Conservation (phyloP, 2,888 invertebrate species). For the Polydrusus tereticollis region DNA sequence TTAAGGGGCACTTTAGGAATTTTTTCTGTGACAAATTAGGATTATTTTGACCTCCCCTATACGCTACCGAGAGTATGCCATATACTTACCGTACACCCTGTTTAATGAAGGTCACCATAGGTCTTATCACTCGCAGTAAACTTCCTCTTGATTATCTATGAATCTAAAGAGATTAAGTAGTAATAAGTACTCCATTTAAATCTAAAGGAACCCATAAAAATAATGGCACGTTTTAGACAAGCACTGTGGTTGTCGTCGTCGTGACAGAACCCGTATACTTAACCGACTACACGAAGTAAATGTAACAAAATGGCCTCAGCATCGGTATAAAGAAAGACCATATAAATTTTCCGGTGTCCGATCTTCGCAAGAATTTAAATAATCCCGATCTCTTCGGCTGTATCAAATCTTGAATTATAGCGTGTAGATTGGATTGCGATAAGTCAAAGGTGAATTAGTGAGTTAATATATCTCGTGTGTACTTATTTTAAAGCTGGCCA, state of each 20-base stretch:
- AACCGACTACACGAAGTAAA: conserved; percentile 16
- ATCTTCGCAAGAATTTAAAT: conserved; percentile 29
- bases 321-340: conserved; percentile 18
- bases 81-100: no score
- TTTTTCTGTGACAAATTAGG: no score
- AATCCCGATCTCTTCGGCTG: conserved; percentile 27
- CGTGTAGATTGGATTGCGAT: conserved; percentile 31
- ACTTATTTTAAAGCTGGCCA: conserved; percentile 21
- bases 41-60: no score
- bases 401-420: conserved; percentile 31
- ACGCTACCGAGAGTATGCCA: no score
- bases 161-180: no score
- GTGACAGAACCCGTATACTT: background rate
- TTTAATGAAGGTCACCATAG: no score
- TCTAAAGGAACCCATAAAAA: no score
- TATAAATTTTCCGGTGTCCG: conserved; percentile 26
- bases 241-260: background rate
- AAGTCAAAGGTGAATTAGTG: conserved; percentile 36
- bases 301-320: conserved; percentile 8
- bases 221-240: background rate
- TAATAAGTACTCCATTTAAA: no score
- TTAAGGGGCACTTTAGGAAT: no score
- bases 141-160: no score
- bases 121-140: no score
- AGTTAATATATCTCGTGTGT: conserved; percentile 33